Percentiles rank a stretch among this genome's conserved stretches.
Conservation (phyloP, 1,140 invertebrate genomes). For the Brachionus calyciflorus region DNA sequence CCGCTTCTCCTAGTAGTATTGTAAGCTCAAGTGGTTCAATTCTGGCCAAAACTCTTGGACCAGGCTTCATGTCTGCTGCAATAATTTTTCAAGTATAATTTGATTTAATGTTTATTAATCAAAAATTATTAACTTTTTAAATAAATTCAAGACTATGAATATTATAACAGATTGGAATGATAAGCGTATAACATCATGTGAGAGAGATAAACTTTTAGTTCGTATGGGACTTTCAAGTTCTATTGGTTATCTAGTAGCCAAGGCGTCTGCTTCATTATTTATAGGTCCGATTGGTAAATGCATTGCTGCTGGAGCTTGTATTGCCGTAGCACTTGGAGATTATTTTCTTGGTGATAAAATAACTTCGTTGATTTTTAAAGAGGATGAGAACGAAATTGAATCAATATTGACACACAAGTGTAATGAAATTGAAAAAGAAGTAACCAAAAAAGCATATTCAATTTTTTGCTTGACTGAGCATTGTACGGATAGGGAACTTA, state of each 20-base stretch:
- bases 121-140: background rate
- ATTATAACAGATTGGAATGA: background rate
- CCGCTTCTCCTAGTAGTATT: background rate
- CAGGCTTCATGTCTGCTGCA: background rate
- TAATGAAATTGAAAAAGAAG: background rate
- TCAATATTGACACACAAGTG: background rate
- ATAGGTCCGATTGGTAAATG: background rate
- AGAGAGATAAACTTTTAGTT: background rate
- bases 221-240: background rate
- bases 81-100: background rate
- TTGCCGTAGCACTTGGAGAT: background rate
- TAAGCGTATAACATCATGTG: background rate
- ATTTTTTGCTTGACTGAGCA: background rate
- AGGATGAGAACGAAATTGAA: background rate
- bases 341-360: background rate
- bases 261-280: background rate
- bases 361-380: background rate
- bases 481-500: background rate
- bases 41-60: background rate
- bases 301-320: background rate
- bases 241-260: background rate
- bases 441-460: background rate
- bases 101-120: background rate
- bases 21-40: background rate
- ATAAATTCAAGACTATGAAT: background rate